Percentiles rank a stretch among this genome's conserved stretches.
Evolutionary conservation across 2,888 invertebrate genomes (phyloP).

Genomic region (Parthenolecanium corni): DNA sequence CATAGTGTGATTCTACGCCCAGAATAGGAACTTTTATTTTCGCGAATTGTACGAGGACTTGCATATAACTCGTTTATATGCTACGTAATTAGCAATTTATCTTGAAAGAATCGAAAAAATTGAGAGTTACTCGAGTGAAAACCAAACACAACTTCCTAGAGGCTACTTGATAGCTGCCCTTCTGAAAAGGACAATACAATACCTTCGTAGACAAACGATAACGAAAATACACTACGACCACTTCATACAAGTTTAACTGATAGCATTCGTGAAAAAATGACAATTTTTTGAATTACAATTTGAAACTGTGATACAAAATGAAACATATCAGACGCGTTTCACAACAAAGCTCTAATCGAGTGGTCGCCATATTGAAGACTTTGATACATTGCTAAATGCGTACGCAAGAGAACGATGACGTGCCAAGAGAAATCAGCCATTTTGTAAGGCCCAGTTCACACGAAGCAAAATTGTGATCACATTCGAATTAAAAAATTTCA

Average conservation of each 20-base stretch:
- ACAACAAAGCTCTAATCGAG: constrained; percentile 22
- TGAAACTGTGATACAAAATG: constrained; percentile 10
- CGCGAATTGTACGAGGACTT: constrained; percentile 6
- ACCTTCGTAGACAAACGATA: constrained; percentile 10
- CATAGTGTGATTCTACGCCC: constrained; percentile 11
- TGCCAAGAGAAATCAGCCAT: constrained; percentile 24
- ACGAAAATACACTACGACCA: background rate
- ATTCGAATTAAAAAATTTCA: too few relatives aligned
- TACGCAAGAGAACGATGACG: constrained; percentile 26
- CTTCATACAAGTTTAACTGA: constrained; percentile 3
- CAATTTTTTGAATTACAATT: constrained; percentile 1
- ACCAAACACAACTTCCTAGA: constrained; percentile 24
- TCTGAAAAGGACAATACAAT: constrained; percentile 17
- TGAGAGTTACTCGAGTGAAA: background rate
- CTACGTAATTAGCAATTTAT: constrained; percentile 2
- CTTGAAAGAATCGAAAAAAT: background rate
- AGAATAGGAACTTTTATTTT: background rate
- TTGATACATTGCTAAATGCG: constrained; percentile 14
- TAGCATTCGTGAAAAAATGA: background rate
- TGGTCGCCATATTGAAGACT: constrained; percentile 24
- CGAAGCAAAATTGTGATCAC: too few relatives aligned
- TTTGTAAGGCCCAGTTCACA: constrained; percentile 13
- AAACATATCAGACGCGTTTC: constrained; percentile 14
- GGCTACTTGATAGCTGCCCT: constrained; percentile 18
- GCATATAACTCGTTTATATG: constrained; percentile 6